Evolutionary conservation across 2,888 invertebrate genomes (phyloP).

Genomic region (Orchesella flavescens): DNA sequence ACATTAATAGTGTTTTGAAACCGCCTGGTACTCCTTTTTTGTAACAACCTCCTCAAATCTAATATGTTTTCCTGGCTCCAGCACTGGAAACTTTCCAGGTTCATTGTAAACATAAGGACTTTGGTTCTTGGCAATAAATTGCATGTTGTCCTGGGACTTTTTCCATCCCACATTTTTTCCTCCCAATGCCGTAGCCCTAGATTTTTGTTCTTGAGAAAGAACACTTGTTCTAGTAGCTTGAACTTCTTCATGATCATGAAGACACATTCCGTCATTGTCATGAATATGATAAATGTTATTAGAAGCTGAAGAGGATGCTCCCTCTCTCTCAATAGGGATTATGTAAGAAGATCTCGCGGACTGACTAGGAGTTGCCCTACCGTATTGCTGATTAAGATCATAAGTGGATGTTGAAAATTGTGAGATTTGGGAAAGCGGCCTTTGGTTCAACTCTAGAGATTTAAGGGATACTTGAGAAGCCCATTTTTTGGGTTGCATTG

Average conservation of each 20-base stretch:
- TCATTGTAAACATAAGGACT: constrained; percentile 60
- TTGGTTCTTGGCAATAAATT: constrained; percentile 61
- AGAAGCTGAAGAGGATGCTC: constrained; percentile 22
- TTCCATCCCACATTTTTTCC: constrained; percentile 43
- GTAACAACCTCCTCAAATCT: constrained; percentile 64
- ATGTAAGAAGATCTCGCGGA: constrained; percentile 45
- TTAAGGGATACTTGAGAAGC: constrained; percentile 62
- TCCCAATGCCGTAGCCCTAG: constrained; percentile 27
- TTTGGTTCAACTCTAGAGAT: constrained; percentile 53
- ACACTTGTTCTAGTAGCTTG: constrained; percentile 17
- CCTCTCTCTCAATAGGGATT: constrained; percentile 60
- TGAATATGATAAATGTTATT: constrained; percentile 41
- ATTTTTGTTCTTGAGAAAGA: constrained; percentile 3
- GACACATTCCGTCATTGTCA: constrained; percentile 39
- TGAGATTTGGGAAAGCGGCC: constrained; percentile 56
- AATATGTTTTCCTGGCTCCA: constrained; percentile 58
- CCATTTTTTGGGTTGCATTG: constrained; percentile 60
- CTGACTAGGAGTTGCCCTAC: constrained; percentile 42
- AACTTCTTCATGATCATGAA: constrained; percentile 35
- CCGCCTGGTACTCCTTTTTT: constrained; percentile 62
- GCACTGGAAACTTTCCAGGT: constrained; percentile 62
- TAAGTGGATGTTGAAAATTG: constrained; percentile 46
- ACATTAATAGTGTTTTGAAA: constrained; percentile 25
- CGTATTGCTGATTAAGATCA: constrained; percentile 33
- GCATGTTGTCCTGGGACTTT: constrained; percentile 58